Conservation (phyloP, 1,140 invertebrate species). For the Leptopilina clavipes region DNA sequence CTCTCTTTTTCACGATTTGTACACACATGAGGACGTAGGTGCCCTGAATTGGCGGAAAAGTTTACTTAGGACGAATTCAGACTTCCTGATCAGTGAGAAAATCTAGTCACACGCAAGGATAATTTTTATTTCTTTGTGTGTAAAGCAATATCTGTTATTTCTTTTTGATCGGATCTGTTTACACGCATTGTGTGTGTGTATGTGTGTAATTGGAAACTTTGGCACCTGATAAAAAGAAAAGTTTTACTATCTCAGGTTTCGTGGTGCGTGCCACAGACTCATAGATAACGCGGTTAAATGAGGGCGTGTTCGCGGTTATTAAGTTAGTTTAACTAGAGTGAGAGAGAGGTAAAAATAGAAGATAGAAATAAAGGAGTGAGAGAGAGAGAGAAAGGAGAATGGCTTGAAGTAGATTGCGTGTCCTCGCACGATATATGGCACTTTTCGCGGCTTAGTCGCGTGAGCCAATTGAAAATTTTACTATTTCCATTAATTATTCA, state of each 20-base stretch:
- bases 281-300: conserved; percentile 35
- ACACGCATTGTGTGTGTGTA: background rate
- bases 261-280: conserved; percentile 41
- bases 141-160: background rate
- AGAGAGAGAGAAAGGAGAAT: too few species aligned
- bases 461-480: conserved; percentile 28
- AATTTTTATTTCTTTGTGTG: background rate
- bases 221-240: conserved; percentile 13
- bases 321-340: conserved; percentile 47
- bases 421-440: conserved; percentile 21
- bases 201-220: background rate
- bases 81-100: conserved; percentile 19
- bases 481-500: conserved; percentile 28
- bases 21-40: background rate
- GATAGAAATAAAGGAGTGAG: background rate
- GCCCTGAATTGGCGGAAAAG: conserved; percentile 1
- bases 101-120: background rate
- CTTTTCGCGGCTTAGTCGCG: conserved; percentile 30
- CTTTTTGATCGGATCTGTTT: background rate
- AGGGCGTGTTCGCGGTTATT: conserved; percentile 45
- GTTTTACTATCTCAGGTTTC: conserved; percentile 29
- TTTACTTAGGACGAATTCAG: conserved; percentile 31
- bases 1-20: background rate
- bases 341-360: conserved; percentile 13
- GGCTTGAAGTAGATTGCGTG: conserved; percentile 8